Evolutionary conservation across 2,113 vertebrate species (phyloP).

Genomic region (Hypomesus transpacificus): DNA sequence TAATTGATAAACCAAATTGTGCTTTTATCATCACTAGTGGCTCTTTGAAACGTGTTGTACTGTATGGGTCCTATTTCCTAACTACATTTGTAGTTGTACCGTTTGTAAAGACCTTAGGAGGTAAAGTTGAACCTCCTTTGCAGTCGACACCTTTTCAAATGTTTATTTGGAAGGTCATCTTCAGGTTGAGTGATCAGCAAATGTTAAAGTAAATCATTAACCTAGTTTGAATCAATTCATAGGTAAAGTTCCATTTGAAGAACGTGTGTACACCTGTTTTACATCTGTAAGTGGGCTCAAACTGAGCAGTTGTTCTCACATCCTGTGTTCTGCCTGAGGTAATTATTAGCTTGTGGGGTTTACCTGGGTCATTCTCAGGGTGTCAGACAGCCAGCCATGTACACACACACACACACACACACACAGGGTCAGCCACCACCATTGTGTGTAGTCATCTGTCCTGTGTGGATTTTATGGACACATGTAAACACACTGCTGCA

Average conservation of each 20-base stretch:
- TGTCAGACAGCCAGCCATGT: conserved; percentile 1
- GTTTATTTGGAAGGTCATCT: background rate
- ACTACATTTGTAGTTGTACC: background rate
- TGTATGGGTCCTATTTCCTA: background rate
- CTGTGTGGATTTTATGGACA: no score
- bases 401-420: background rate
- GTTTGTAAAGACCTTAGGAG: background rate
- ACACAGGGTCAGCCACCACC: background rate
- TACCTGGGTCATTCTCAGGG: conserved; percentile 12
- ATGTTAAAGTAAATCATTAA: background rate
- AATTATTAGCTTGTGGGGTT: conserved; percentile 10
- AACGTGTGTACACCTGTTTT: conserved; percentile 1
- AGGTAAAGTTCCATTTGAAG: background rate
- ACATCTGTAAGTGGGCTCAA: conserved; percentile 9
- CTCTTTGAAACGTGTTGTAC: background rate
- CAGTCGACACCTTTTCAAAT: background rate
- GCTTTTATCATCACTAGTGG: background rate
- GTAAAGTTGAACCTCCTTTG: conserved; percentile 4
- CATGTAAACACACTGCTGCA: no score
- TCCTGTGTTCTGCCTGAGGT: background rate
- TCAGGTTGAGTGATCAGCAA: background rate
- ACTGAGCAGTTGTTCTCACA: background rate
- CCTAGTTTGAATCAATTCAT: conserved; percentile 9
- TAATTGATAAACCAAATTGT: background rate
- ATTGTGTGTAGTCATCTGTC: no score